phyloP scores from a whole-genome alignment of 2,113 vertebrate species.

The Marmota flaviventris region DNA sequence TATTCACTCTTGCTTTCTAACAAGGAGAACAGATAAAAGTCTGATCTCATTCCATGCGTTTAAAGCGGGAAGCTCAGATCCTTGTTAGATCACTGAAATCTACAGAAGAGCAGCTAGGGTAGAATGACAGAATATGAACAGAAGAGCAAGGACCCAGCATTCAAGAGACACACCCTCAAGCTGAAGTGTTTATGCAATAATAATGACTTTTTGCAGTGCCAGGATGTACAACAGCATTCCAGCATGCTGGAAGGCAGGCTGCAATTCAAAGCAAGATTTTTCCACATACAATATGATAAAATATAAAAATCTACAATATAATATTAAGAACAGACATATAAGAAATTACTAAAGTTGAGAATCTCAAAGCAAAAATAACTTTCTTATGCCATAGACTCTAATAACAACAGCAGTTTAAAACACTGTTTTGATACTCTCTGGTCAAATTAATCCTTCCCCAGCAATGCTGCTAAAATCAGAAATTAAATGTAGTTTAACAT shows the following conservation, averaged over 20 bases:
- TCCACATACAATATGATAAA: slow-evolving; percentile 14
- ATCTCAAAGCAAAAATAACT: slow-evolving; percentile 53
- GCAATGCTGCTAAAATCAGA: not conserved
- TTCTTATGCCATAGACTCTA: not conserved
- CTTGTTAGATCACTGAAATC: not conserved
- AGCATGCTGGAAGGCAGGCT: not conserved
- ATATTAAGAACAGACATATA: not conserved
- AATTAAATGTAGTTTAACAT: not conserved
- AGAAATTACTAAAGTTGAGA: slow-evolving; percentile 55
- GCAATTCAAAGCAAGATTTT: not conserved
- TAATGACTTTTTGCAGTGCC: not conserved
- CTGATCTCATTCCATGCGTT: not conserved
- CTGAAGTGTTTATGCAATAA: not conserved
- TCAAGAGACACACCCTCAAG: slow-evolving; percentile 5
- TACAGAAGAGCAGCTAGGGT: not conserved
- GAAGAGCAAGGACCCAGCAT: not conserved
- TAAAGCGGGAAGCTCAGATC: not conserved
- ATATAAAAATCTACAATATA: slow-evolving; percentile 12
- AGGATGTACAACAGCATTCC: slow-evolving; percentile 2
- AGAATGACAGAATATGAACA: not conserved
- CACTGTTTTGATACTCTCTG: not conserved
- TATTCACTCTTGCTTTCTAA: slow-evolving; percentile 38
- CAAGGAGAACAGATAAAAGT: not conserved
- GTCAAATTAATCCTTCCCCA: slow-evolving; percentile 4
- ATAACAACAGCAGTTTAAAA: slow-evolving; percentile 29